Base-by-base conservation (phyloP, 2,888 invertebrate genomes). In the Drosophila recens region DNA sequence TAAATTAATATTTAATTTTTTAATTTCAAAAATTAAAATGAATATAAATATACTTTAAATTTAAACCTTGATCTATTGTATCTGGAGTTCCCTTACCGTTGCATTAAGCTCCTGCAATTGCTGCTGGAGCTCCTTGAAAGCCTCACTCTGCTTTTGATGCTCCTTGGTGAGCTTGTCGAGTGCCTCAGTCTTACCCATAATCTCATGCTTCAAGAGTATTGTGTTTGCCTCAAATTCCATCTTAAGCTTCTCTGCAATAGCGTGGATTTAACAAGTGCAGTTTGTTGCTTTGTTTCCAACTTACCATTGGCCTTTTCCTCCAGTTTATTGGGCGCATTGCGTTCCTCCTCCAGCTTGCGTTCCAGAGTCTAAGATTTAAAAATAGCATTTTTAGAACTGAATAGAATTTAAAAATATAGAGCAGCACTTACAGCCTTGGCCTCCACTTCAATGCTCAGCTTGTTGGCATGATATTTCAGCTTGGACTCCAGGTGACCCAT, bases 381-480 rank as follows among this genome's bases (percentile, higher is more conserved):
- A n/a, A 36, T 5, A 30, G 0, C 17, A 6, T 11, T 34, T 42
- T 20, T 23, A 20, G 15, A 13, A 43, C 13, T 15, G 33, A 11
- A 4, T 13, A 1, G 5, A 20, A 15, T 0, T 0, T 20, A 6
- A 9, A 1, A 30, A 10, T 49, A 6, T 43, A n/a, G n/a, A 1
- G 11, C 4, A 5, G 17, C 9, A 58, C 74, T 62, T 61, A 92
- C 92, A 69, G 89, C 72, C 77, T 91, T 92, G 1, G 89, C 90
- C 71, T 92, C 97, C 89, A 96, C 95, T 93, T 98, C 93, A 27
- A 92, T 90, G 36, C 84, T 91, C 2, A 98, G 93, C 92, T 97
- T 98, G 91, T 96, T 97, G 91, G 97, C 97, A 11, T 96, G 95
- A 97, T 98, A 98, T 90, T 98, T 98, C 0, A 98, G 93, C 88